phyloP scores from a whole-genome alignment of 2,888 invertebrate species.

The Athalia rosae region DNA sequence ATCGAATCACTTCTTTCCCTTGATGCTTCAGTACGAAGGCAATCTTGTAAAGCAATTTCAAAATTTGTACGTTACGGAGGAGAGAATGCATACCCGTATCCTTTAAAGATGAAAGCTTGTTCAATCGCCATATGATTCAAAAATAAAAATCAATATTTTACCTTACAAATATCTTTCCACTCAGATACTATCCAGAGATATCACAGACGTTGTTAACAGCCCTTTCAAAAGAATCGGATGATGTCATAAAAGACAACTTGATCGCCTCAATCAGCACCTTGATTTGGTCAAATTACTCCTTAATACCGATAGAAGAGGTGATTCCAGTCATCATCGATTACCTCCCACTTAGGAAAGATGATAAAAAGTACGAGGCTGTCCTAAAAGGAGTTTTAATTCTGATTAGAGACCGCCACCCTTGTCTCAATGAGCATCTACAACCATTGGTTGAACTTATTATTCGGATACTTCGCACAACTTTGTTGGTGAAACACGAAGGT shows the following conservation, averaged over 20 bases:
- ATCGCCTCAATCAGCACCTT: neutral
- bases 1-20: neutral
- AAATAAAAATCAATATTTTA: neutral
- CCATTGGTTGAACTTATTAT: slow-evolving; percentile 4
- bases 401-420: neutral
- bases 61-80: neutral
- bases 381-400: slow-evolving; percentile 3
- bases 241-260: neutral
- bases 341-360: no score
- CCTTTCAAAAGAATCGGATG: neutral
- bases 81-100: neutral
- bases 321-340: no score
- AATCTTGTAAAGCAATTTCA: neutral
- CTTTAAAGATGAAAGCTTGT: neutral
- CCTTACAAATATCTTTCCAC: neutral
- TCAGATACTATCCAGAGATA: slow-evolving; percentile 8
- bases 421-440: neutral
- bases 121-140: neutral
- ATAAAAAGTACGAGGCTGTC: neutral
- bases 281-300: no score
- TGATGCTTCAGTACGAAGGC: neutral
- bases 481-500: neutral
- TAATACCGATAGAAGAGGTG: no score
- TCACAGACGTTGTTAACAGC: neutral
- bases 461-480: neutral